Conservation (phyloP, 1,140 invertebrate genomes). For the Drosophila bipectinata region DNA sequence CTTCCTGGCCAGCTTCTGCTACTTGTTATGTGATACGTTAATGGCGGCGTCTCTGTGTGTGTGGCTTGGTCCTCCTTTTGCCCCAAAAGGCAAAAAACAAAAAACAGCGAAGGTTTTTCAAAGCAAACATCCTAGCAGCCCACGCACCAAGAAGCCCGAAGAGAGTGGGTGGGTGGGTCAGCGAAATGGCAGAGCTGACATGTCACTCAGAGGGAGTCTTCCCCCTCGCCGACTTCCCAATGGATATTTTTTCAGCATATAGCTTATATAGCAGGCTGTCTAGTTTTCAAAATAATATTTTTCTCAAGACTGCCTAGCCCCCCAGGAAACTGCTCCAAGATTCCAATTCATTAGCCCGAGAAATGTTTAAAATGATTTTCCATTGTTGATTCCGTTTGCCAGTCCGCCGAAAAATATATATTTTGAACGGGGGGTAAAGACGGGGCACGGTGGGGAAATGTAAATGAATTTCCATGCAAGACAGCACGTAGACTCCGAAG, state of each 20-base stretch:
- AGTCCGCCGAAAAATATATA: constrained; percentile 4
- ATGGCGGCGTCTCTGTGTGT: constrained; percentile 19
- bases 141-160: constrained; percentile 19
- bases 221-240: too few relatives aligned
- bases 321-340: too few relatives aligned
- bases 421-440: constrained; percentile 10
- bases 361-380: constrained; percentile 30
- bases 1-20: not conserved
- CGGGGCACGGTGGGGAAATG: constrained; percentile 22
- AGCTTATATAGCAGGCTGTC: too few relatives aligned
- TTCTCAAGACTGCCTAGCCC: too few relatives aligned
- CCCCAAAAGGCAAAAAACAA: constrained; percentile 8
- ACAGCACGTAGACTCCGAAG: constrained; percentile 60
- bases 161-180: not conserved
- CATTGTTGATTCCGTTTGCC: constrained; percentile 14
- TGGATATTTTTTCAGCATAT: too few relatives aligned
- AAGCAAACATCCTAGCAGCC: constrained; percentile 37
- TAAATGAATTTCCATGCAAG: constrained; percentile 69
- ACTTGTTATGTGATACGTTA: constrained; percentile 39
- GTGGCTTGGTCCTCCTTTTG: constrained; percentile 1
- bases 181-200: constrained; percentile 29
- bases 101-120: constrained; percentile 42
- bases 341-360: not conserved
- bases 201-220: constrained; percentile 37
- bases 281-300: too few relatives aligned